Evolutionary conservation across 2,797 vertebrate genomes (phyloP), one percentile per base, ranked within the genome.

Genomic region (Anguilla anguilla): DNA sequence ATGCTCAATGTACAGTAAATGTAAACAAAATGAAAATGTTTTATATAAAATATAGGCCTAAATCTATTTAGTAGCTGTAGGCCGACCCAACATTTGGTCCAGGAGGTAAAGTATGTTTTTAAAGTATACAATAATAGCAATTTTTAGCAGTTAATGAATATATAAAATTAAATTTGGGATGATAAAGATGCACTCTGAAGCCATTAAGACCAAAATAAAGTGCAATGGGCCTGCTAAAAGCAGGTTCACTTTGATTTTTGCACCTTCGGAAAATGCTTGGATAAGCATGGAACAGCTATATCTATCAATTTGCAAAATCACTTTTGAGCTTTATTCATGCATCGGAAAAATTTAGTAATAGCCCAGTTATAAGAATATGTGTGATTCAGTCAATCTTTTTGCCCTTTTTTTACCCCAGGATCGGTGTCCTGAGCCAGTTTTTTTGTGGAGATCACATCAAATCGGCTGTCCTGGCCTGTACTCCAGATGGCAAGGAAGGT

Each of bases 291-390:
- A 82, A 74, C 22, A 53, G 84, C 81, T 89, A 86, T 86, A 86
- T 91, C 83, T 88, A 89, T 51, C 91, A 94, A 93, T 94, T 91
- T 92, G 90, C 88, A 87, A 92, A 94, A 94, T 94, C 87, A 91
- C 93, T 94, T 90, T 51, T 88, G 90, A 92, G 91, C 90, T 91
- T 94, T 92, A 86, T 88, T 90, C 90, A 91, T 91, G 94, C 91
- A 92, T 93, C 92, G 91, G 90, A 88, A 93, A 91, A 91, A 92
- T 92, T 91, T 93, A 89, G 85, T 86, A 88, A 3, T 87, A 88
- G 89, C 89, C 89, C 88, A 72, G 88, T 91, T 67, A 83, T 79
- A 90, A 90, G 89, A 90, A 91, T 91, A 93, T 92, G 88, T 89
- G 67, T 87, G 88, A 93, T 92, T 91, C 91, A 90, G 89, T 94